phyloP scores from a whole-genome alignment of 1,140 invertebrate species.

The Diuraphis noxia region DNA sequence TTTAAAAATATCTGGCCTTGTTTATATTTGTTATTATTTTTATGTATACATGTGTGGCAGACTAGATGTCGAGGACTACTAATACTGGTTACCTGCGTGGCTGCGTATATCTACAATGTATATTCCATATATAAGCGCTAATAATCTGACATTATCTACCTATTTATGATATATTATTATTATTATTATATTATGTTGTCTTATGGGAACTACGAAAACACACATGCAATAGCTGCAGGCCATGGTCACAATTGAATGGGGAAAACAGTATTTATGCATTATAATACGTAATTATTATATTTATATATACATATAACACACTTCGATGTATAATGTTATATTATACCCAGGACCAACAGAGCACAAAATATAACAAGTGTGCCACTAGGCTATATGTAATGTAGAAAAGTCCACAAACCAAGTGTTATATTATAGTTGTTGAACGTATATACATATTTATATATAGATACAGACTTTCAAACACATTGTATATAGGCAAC shows the following conservation, averaged over 20 bases:
- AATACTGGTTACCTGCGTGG: neutral
- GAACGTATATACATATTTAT: neutral
- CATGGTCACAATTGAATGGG: neutral
- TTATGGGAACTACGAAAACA: neutral
- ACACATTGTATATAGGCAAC: neutral
- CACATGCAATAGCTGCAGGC: neutral
- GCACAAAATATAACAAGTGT: neutral
- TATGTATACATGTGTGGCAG: neutral
- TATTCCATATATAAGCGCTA: no score
- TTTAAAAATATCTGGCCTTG: neutral
- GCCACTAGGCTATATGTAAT: neutral
- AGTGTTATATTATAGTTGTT: neutral
- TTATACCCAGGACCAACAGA: neutral
- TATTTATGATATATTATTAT: slow-evolving; percentile 3
- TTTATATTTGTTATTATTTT: neutral
- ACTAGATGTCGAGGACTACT: neutral
- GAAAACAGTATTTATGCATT: neutral
- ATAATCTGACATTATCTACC: neutral
- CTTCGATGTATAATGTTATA: neutral
- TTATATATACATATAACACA: neutral
- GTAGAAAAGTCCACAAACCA: neutral
- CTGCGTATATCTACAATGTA: no score
- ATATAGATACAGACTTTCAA: neutral
- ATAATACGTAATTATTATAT: neutral
- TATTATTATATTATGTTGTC: neutral